A percentile compares a stretch with the other conserved stretches of the same genome.
These are phyloP conservation scores for Clamator glandarius DNA, from an alignment of 2,797 vertebrate genomes.

Conservation along the genomic window DNA sequence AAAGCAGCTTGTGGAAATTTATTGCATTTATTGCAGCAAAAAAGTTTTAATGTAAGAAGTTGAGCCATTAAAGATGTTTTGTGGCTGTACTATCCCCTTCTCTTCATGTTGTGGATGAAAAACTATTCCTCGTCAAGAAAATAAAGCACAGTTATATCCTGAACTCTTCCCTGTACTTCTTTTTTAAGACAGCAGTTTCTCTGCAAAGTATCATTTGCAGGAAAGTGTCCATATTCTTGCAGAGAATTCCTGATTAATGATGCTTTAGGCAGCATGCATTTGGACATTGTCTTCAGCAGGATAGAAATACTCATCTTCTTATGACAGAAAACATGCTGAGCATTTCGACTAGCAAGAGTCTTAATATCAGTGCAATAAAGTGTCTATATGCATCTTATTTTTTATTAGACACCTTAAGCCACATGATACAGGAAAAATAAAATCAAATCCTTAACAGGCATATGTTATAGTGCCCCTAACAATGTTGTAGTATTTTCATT, in stretches of 20 bases:
- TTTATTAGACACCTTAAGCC: not conserved
- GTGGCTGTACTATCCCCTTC: not conserved
- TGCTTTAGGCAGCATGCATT: not conserved
- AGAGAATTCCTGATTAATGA: not conserved
- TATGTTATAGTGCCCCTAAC: not conserved
- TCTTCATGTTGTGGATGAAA: not conserved
- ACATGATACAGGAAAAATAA: not conserved
- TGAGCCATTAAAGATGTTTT: not conserved
- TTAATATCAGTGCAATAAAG: not conserved
- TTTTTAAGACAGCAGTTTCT: not conserved
- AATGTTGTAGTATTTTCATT: not conserved
- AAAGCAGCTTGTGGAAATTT: not conserved
- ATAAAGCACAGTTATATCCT: not conserved
- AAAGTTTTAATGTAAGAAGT: not conserved
- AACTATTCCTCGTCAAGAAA: not conserved
- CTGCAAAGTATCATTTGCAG: not conserved
- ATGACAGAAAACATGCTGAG: not conserved
- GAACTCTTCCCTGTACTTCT: not conserved
- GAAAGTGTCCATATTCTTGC: not conserved
- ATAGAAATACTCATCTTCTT: not conserved
- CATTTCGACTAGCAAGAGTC: not conserved
- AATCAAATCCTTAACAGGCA: not conserved
- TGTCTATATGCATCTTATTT: not conserved
- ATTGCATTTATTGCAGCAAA: not conserved
- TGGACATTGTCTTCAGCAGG: not conserved